Evolutionary conservation across 2,113 vertebrate species (phyloP), one percentile per base, ranked within the genome.

Genomic region (Plotosus lineatus): DNA sequence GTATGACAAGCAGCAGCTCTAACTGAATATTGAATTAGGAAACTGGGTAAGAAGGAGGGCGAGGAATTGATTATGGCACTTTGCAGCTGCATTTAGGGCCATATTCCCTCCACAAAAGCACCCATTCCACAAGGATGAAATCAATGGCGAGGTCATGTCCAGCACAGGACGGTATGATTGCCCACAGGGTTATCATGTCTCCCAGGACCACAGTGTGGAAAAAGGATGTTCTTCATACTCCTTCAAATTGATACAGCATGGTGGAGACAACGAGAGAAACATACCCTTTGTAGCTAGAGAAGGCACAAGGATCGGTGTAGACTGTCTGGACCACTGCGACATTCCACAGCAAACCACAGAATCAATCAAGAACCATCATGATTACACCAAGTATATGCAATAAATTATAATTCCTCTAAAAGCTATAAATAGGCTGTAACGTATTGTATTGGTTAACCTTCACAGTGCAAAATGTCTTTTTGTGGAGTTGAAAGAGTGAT

Each of bases 1-100:
- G 31, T 75, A 33, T 77, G 73, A 60, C 74, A n/a, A 40, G 40
- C 36, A 58, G 68, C 76, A 84, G 78, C 50, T 84, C 68, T 79
- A 66, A 80, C 77, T 72, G 56, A 82, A 82, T 82, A 79, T 78
- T 81, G 81, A 81, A 82, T 86, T 83, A 44, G 33, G 61, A 46
- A 78, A 23, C 61, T 56, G 66, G 56, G n/a, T 77, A 77, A 78
- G 50, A 68, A 79, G 12, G 69, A 63, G 72, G 40, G 73, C 36
- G 56, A 73, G 74, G 60, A 77, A 78, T 58, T 63, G 81, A 79
- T 77, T 83, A 80, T 73, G 66, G 38, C 71, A 79, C 66, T 55
- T 69, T 48, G 53, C 46, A 55, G 38, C 56, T 65, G 60, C 28
- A 23, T 76, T 86, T 28, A 28, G 60, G 53, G 60, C 40, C 53